Percentiles rank a stretch among this genome's conserved stretches.
Evolutionary conservation across 2,113 vertebrate species (phyloP).

Genomic region (Anolis sagrei): DNA sequence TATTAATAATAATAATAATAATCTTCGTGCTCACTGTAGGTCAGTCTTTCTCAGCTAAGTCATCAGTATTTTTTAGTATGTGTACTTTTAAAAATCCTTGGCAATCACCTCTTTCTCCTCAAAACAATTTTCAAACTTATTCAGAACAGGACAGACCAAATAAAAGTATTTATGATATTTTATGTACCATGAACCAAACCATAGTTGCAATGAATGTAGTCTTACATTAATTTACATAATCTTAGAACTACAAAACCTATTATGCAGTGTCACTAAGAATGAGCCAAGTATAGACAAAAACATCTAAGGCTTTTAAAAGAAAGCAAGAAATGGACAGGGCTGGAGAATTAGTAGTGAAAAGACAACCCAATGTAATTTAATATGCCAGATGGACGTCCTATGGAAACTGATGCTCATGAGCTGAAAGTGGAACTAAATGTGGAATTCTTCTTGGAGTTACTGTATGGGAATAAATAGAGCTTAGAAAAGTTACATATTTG

Average conservation of each 20-base stretch:
- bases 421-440: background rate
- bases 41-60: background rate
- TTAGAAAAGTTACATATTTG: background rate
- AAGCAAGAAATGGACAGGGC: background rate
- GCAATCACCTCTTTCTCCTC: background rate
- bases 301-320: background rate
- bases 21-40: background rate
- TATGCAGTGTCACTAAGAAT: background rate
- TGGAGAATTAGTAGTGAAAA: background rate
- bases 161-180: background rate
- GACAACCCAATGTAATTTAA: background rate
- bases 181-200: background rate
- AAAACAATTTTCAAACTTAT: background rate
- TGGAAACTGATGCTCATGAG: background rate
- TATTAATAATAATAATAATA: too few species aligned
- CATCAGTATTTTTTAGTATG: background rate
- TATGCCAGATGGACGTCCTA: background rate
- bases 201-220: background rate
- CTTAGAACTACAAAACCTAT: constrained; percentile 1
- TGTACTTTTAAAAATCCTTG: background rate
- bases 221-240: background rate
- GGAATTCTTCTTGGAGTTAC: background rate
- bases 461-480: background rate
- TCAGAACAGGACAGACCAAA: background rate
- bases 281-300: background rate